Evolutionary conservation across 2,797 vertebrate genomes (phyloP).

Genomic region (Anolis apletophallus): DNA sequence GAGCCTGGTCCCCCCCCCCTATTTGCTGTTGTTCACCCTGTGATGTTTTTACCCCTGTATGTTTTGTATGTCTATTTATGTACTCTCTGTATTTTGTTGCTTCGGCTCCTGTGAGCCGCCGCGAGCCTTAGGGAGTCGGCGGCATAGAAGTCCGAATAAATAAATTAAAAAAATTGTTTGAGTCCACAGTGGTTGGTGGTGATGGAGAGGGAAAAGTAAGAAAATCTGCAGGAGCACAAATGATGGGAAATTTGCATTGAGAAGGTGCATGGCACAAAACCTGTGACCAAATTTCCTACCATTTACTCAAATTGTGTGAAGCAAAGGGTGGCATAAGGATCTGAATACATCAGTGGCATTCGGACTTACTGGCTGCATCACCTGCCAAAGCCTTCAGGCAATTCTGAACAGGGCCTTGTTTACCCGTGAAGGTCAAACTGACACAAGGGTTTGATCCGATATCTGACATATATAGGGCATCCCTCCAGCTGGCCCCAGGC

Average conservation of each 20-base stretch:
- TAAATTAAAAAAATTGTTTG: too few relatives aligned
- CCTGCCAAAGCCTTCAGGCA: background rate
- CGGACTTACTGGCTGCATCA: background rate
- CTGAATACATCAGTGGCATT: background rate
- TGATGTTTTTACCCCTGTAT: too few relatives aligned
- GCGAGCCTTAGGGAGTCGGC: too few relatives aligned
- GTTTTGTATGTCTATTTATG: too few relatives aligned
- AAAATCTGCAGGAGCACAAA: background rate
- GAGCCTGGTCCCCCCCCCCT: too few relatives aligned
- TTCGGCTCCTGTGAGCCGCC: too few relatives aligned
- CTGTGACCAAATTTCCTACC: background rate
- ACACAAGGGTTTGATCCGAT: background rate
- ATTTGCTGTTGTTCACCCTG: too few relatives aligned
- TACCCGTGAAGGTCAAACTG: background rate
- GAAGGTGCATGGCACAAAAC: background rate
- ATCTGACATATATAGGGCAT: background rate
- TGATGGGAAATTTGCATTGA: background rate
- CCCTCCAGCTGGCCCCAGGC: conserved; percentile 25
- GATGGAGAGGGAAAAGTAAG: too few relatives aligned
- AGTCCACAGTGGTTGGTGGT: too few relatives aligned
- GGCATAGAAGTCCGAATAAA: too few relatives aligned
- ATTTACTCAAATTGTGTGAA: background rate
- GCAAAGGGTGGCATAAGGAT: background rate
- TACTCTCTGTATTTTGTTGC: too few relatives aligned
- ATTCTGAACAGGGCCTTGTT: background rate